These are phyloP conservation scores for Verasper variegatus DNA, from an alignment of 2,113 vertebrate genomes.

Conservation along the genomic window DNA sequence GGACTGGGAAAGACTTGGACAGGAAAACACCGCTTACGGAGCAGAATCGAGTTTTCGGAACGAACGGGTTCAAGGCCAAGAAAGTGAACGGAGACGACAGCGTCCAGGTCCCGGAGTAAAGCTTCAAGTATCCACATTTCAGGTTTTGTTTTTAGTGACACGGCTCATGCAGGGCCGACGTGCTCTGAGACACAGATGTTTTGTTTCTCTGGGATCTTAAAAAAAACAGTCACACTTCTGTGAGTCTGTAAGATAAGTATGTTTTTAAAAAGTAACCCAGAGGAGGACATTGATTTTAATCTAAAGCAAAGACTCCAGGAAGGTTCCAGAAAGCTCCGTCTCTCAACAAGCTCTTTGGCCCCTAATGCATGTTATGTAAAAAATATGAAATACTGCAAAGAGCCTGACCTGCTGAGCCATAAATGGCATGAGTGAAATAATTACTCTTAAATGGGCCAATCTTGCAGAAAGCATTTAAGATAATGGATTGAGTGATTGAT, in stretches of 20 bases:
- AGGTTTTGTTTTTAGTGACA: slow-evolving; percentile 8
- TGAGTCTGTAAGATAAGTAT: no score
- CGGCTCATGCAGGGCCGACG: background rate
- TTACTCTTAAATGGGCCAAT: no score
- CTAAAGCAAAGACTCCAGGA: no score
- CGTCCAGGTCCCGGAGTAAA: background rate
- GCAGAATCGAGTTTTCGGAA: slow-evolving; percentile 40
- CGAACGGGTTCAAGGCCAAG: slow-evolving; percentile 25
- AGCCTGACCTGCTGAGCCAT: no score
- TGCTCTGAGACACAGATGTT: slow-evolving; percentile 1
- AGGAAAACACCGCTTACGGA: slow-evolving; percentile 38
- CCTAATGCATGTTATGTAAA: slow-evolving; percentile 15
- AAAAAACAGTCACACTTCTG: no score
- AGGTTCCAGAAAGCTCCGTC: no score
- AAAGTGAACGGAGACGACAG: slow-evolving; percentile 41
- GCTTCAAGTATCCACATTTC: slow-evolving; percentile 17
- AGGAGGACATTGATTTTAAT: no score
- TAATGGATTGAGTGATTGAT: no score
- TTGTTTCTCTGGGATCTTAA: background rate
- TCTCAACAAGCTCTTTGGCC: slow-evolving; percentile 17
- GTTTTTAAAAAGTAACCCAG: no score
- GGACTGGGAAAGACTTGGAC: slow-evolving; percentile 30
- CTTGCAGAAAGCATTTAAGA: no score
- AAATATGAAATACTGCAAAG: slow-evolving; percentile 14
- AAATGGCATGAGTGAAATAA: no score